Conservation (phyloP, 2,888 invertebrate genomes). For the Lasioglossum oenotherae region DNA sequence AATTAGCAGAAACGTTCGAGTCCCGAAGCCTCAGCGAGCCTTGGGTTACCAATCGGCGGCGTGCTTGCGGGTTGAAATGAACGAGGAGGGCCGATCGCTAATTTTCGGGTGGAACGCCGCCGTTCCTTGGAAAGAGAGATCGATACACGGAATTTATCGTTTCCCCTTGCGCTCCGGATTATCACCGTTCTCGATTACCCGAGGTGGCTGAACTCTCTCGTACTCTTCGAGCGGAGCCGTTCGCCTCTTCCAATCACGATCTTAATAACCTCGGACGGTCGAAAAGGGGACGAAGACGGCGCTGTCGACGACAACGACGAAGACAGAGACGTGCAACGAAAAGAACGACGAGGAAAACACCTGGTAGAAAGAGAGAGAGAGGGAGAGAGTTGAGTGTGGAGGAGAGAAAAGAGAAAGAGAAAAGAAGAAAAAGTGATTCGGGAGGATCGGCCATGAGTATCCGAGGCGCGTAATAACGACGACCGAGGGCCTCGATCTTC, state of each 20-base stretch:
- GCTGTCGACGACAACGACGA: conserved; percentile 52
- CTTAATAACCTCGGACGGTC: conserved; percentile 76
- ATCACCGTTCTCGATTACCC: conserved; percentile 69
- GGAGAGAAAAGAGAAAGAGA: conserved; percentile 55
- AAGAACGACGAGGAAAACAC: conserved; percentile 54
- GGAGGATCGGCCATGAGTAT: conserved; percentile 67
- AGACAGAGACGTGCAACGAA: conserved; percentile 38
- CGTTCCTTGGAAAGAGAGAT: conserved; percentile 56
- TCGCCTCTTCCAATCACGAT: conserved; percentile 77
- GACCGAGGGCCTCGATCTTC: conserved; percentile 71
- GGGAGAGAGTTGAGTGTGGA: conserved; percentile 32
- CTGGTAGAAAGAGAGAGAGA: conserved; percentile 22
- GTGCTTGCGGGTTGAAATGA: neutral
- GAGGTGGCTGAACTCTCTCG: conserved; percentile 66
- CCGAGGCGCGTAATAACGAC: conserved; percentile 76
- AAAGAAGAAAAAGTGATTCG: conserved; percentile 69
- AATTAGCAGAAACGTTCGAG: conserved; percentile 53
- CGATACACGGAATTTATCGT: conserved; percentile 67
- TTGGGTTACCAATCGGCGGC: neutral
- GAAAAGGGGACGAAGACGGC: conserved; percentile 63
- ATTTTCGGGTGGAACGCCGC: conserved; percentile 61
- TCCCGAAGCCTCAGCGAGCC: neutral
- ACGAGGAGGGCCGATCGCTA: conserved; percentile 50
- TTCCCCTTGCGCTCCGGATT: conserved; percentile 64
- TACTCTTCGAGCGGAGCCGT: conserved; percentile 57